Conservation (phyloP, 2,888 invertebrate genomes). For the Sarcophaga caerulescens region DNA sequence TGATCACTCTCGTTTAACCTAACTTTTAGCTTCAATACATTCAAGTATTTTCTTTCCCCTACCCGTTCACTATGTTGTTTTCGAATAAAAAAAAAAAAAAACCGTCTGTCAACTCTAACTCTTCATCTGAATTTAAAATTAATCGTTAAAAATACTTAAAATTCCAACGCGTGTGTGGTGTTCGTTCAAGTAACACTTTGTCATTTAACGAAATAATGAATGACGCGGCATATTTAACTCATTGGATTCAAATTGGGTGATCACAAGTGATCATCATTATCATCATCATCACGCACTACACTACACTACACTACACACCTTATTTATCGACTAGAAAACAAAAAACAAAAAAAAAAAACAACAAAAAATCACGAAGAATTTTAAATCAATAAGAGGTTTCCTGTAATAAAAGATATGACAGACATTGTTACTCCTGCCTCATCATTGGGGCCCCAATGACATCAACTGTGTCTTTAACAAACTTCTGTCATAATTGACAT, state of each 20-base stretch:
- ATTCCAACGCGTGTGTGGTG: slow-evolving; percentile 67
- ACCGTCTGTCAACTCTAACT: slow-evolving; percentile 14
- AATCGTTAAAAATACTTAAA: slow-evolving; percentile 44
- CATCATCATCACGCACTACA: slow-evolving; percentile 24
- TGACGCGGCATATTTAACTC: slow-evolving; percentile 50
- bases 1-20: too few species aligned
- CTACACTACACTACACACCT: slow-evolving; percentile 28
- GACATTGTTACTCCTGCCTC: slow-evolving; percentile 13
- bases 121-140: not conserved
- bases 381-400: slow-evolving; percentile 24
- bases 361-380: not conserved
- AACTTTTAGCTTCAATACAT: too few species aligned
- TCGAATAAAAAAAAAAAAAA: not conserved
- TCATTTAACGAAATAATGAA: slow-evolving; percentile 50
- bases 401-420: not conserved
- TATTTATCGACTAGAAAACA: not conserved
- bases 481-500: slow-evolving; percentile 50
- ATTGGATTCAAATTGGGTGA: slow-evolving; percentile 48
- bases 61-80: too few species aligned
- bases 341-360: not conserved
- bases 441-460: slow-evolving; percentile 22
- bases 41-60: too few species aligned
- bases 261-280: slow-evolving; percentile 7
- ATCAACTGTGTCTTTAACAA: slow-evolving; percentile 20
- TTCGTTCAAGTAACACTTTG: slow-evolving; percentile 53